These are phyloP conservation scores for Macropus fuliginosus DNA, from an alignment of 2,797 vertebrate genomes.

Conservation along the genomic window DNA sequence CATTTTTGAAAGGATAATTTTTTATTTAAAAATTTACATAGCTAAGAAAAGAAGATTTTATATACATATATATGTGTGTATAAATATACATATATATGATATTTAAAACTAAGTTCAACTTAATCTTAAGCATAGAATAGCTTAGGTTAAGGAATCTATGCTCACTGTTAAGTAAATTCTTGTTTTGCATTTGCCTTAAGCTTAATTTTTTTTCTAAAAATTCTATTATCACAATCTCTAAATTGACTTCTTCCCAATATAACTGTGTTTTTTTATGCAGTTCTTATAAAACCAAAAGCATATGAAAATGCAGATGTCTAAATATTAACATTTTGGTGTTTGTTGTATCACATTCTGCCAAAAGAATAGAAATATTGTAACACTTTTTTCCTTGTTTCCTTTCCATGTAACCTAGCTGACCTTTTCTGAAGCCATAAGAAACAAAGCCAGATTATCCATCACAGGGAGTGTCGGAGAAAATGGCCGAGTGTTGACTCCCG, in stretches of 20 bases:
- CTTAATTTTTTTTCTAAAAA: slow-evolving; percentile 62
- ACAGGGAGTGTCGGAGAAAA: slow-evolving; percentile 98
- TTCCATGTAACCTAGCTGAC: slow-evolving; percentile 90
- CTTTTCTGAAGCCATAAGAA: slow-evolving; percentile 99
- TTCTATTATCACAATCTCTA: slow-evolving; percentile 58
- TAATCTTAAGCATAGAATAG: neutral
- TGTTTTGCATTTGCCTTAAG: slow-evolving; percentile 58
- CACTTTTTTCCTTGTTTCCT: slow-evolving; percentile 72
- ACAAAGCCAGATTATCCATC: slow-evolving; percentile 99
- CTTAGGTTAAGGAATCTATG: slow-evolving; percentile 22
- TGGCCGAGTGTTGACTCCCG: slow-evolving; percentile 94
- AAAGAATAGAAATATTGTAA: slow-evolving; percentile 81
- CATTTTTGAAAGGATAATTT: neutral
- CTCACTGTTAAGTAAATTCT: slow-evolving; percentile 56
- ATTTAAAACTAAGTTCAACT: neutral
- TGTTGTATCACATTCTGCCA: slow-evolving; percentile 71
- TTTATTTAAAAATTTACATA: slow-evolving; percentile 4
- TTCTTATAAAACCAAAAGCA: slow-evolving; percentile 70
- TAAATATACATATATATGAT: neutral
- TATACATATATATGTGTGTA: neutral
- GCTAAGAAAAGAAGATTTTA: neutral
- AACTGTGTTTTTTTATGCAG: slow-evolving; percentile 49
- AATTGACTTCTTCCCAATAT: neutral
- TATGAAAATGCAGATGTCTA: slow-evolving; percentile 97
- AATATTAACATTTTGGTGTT: slow-evolving; percentile 86